Evolutionary conservation across 2,113 vertebrate species (phyloP).

Genomic region (Microtus montanus): DNA sequence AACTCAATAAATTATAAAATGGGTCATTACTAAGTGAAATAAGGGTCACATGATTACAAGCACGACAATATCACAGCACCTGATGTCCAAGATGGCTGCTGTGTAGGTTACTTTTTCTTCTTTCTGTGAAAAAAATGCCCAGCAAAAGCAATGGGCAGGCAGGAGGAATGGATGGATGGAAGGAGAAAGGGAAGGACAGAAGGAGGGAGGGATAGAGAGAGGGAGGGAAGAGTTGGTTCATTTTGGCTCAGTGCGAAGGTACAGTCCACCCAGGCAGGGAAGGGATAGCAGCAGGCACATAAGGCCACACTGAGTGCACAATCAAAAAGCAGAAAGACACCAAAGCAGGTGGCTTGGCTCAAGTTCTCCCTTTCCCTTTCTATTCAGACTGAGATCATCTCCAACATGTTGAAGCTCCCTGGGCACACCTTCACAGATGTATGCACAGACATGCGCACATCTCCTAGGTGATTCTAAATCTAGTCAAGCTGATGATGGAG

Average conservation of each 20-base stretch:
- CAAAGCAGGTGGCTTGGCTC: neutral
- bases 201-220: no score
- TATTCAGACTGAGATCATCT: neutral
- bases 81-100: neutral
- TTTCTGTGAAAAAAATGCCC: neutral
- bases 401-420: no score
- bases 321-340: neutral
- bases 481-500: neutral
- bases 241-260: neutral
- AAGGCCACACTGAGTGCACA: neutral
- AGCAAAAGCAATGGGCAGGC: neutral
- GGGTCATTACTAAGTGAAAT: neutral
- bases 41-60: neutral
- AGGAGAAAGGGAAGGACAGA: no score
- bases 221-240: no score
- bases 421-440: no score
- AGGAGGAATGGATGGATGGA: neutral
- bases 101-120: neutral
- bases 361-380: neutral
- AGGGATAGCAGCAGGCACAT: neutral
- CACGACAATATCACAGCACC: no score
- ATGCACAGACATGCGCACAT: neutral
- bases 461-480: neutral
- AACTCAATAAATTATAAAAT: neutral
- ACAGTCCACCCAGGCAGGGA: neutral